phyloP scores from a whole-genome alignment of 2,113 vertebrate species.

The Smithornis capensis region DNA sequence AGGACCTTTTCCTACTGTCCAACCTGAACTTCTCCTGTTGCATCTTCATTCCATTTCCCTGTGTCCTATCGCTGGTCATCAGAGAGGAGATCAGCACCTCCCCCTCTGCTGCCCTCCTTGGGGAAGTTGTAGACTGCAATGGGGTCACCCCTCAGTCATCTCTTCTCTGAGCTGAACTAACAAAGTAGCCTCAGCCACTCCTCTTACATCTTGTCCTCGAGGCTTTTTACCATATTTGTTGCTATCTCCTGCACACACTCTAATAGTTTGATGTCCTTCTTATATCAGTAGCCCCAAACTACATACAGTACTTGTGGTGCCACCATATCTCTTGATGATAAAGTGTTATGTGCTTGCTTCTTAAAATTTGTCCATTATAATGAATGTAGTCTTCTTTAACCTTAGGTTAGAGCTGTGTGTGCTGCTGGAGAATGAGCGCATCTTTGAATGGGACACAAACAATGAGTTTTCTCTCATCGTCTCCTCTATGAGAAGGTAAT shows the following conservation, averaged over 20 bases:
- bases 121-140: neutral
- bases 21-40: neutral
- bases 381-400: neutral
- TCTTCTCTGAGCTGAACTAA: neutral
- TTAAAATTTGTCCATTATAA: neutral
- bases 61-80: rapidly evolving
- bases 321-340: neutral
- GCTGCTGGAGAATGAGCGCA: slow-evolving; percentile 32
- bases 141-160: neutral
- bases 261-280: neutral
- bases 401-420: slow-evolving; percentile 9
- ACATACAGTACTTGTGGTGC: neutral
- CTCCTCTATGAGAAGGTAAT: slow-evolving; percentile 40
- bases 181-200: neutral
- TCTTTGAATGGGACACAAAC: slow-evolving; percentile 12
- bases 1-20: neutral
- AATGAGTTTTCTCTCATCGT: neutral
- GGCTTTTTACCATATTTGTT: neutral
- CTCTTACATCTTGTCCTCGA: rapidly evolving
- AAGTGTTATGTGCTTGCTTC: neutral
- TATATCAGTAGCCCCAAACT: neutral
- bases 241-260: neutral
- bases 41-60: neutral
- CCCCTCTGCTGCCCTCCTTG: rapidly evolving
- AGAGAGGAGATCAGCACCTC: neutral